These are phyloP conservation scores for Elegia similella DNA, from an alignment of 2,888 invertebrate genomes.

Conservation along the genomic window DNA sequence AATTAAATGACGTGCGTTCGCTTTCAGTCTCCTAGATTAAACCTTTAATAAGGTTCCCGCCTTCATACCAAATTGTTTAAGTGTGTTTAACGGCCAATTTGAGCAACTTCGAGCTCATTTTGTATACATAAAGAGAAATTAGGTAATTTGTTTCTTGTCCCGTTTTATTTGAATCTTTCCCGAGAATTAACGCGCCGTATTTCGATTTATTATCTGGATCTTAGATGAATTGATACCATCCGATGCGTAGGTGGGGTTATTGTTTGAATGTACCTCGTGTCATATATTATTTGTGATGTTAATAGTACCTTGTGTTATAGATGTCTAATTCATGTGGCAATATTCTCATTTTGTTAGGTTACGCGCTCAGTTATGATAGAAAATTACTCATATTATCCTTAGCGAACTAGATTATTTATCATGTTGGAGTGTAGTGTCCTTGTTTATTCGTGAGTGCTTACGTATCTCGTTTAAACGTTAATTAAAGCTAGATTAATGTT, in stretches of 20 bases:
- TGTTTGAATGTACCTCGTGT: neutral
- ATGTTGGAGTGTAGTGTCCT: no score
- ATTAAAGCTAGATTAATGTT: neutral
- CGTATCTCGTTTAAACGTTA: neutral
- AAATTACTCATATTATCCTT: no score
- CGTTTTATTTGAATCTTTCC: constrained; percentile 51
- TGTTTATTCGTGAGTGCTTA: neutral
- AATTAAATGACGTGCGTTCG: constrained; percentile 53
- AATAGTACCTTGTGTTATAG: constrained; percentile 27
- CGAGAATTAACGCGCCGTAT: constrained; percentile 42
- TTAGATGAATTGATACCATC: constrained; percentile 33
- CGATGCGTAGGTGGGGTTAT: neutral
- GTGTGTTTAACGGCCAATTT: constrained; percentile 66
- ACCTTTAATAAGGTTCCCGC: constrained; percentile 62
- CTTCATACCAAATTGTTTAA: constrained; percentile 64
- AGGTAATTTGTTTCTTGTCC: constrained; percentile 65
- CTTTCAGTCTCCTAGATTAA: constrained; percentile 54
- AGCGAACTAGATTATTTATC: no score
- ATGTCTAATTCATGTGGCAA: constrained; percentile 30
- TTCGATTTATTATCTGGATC: constrained; percentile 43
- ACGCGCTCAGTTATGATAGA: neutral
- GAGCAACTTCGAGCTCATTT: constrained; percentile 63
- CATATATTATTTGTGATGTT: constrained; percentile 3
- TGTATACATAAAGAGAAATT: constrained; percentile 67
- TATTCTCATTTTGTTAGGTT: neutral